phyloP scores from a whole-genome alignment of 2,888 invertebrate species.

The Drosophila mimetica region DNA sequence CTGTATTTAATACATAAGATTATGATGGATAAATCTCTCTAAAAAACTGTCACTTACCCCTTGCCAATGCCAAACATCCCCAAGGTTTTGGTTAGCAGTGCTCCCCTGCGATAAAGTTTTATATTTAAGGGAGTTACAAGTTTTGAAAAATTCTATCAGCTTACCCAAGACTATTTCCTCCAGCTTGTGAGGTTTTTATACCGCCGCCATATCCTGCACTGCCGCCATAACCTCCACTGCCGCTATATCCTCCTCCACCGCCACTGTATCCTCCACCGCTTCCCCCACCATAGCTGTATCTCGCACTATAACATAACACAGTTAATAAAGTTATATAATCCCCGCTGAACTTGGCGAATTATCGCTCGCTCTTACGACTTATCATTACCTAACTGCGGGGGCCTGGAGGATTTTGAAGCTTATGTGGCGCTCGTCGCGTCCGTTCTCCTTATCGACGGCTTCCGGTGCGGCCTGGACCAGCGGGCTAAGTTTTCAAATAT shows the following conservation, averaged over 20 bases:
- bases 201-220: slow-evolving; percentile 24
- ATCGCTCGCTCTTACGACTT: slow-evolving; percentile 31
- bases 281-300: slow-evolving; percentile 50
- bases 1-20: background rate
- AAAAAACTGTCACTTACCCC: slow-evolving; percentile 49
- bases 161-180: slow-evolving; percentile 44
- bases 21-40: rapidly evolving
- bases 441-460: slow-evolving; percentile 60
- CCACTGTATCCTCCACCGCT: slow-evolving; percentile 15
- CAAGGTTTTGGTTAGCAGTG: slow-evolving; percentile 48
- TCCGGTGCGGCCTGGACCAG: slow-evolving; percentile 56
- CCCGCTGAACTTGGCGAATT: slow-evolving; percentile 10
- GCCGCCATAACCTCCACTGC: slow-evolving; percentile 8
- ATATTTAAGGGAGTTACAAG: no score
- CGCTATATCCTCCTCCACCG: slow-evolving; percentile 5
- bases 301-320: slow-evolving; percentile 16
- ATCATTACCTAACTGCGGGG: slow-evolving; percentile 58
- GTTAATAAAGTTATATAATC: slow-evolving; percentile 11
- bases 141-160: background rate
- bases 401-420: slow-evolving; percentile 42
- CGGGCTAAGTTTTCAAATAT: slow-evolving; percentile 63
- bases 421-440: slow-evolving; percentile 71
- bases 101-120: slow-evolving; percentile 3
- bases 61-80: slow-evolving; percentile 57
- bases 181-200: slow-evolving; percentile 51